These are phyloP conservation scores for Leucophenga varia DNA, from an alignment of 1,140 invertebrate genomes.

Conservation along the genomic window DNA sequence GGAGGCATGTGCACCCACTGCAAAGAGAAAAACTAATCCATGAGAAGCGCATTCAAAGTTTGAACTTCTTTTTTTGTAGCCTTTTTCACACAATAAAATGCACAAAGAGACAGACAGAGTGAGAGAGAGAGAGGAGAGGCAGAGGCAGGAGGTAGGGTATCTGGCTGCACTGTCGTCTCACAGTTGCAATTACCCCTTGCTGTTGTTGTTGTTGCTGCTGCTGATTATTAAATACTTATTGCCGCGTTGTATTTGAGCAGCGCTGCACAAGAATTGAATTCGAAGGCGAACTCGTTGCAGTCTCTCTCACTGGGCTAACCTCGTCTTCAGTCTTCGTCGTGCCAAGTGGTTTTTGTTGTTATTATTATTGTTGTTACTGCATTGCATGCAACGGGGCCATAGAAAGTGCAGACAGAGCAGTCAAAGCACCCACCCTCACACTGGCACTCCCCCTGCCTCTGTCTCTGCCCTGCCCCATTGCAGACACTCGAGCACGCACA, in stretches of 20 bases:
- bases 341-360: conserved; percentile 26
- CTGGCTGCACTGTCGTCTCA: conserved; percentile 7
- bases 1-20: conserved; percentile 25
- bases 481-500: conserved; percentile 25
- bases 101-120: conserved; percentile 21
- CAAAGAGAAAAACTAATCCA: conserved; percentile 29
- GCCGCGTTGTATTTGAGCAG: conserved; percentile 35
- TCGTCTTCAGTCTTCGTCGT: conserved; percentile 12
- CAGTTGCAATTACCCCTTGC: conserved; percentile 34
- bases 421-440: no score
- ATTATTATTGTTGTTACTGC: conserved; percentile 23
- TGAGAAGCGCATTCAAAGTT: conserved; percentile 49
- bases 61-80: conserved; percentile 33
- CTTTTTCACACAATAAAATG: conserved; percentile 48
- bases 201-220: conserved; percentile 22
- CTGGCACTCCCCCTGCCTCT: neutral
- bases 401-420: conserved; percentile 42
- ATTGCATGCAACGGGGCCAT: conserved; percentile 49
- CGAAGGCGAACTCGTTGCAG: conserved; percentile 13
- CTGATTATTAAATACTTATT: conserved; percentile 49
- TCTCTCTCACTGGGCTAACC: conserved; percentile 10
- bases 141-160: conserved; percentile 1
- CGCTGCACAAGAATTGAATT: conserved; percentile 39
- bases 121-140: neutral
- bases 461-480: neutral